Base-by-base conservation (phyloP, 2,888 invertebrate species). In the Mesochorus sp. region DNA sequence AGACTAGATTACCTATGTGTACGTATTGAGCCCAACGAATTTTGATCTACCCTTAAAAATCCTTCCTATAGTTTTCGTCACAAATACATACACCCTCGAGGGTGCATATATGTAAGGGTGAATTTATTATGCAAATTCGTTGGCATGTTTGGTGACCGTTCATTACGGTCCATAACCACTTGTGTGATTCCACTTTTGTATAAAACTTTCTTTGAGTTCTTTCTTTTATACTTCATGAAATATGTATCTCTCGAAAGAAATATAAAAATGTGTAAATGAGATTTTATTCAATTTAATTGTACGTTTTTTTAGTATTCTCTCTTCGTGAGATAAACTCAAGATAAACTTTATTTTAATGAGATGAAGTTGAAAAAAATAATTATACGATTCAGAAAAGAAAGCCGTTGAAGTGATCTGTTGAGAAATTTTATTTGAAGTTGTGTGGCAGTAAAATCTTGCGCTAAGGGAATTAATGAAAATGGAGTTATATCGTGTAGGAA, bases 121-220 rank as follows among this genome's bases (percentile, higher is more conserved):
- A 37, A 17, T 17, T 61, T 37, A 51, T 61, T 34, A 59, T 59
- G 47, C 49, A 42, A 39, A 57, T 62, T 10, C 2, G 21, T 24
- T 64, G 3, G 70, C 57, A 51, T 64, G 68, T 62, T 55, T 31
- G 19, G n/a, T 31, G 68, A 37, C 62, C 49, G 42, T 76, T 64
- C n/a, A 51, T 70, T 17, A 49, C 28, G 10, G 26, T 55, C 47
- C 31, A 12, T 47, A 70, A 75, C 68, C 75, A 75, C 75, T 75
- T 68, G 75, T 75, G 28, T 28, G 62, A 75, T 68, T 68, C 55
- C 39, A 6, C 12, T 49, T 62, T 44, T 44, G 24, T 61, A n/a
- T 67, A 21, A 47, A 3, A 31, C 8, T 61, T 47, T 68, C 8
- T 47, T 10, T 14, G 2, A 19, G 21, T 4, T 8, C 3, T 5